A percentile compares a stretch with the other conserved stretches of the same genome.
These are phyloP conservation scores for Parnassius mnemosyne DNA, from an alignment of 2,888 invertebrate species.

Conservation along the genomic window DNA sequence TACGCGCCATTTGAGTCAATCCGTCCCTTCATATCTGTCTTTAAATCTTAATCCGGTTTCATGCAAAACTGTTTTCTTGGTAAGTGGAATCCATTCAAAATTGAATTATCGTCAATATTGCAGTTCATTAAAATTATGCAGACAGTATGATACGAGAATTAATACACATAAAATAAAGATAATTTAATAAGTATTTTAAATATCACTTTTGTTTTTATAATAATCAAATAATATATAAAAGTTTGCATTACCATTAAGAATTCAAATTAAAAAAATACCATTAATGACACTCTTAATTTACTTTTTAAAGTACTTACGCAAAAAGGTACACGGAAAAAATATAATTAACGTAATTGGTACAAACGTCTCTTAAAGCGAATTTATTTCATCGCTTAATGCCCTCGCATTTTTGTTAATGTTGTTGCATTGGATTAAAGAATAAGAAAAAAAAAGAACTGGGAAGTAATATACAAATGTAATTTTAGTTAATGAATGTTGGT, in stretches of 20 bases:
- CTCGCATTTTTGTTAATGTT: constrained; percentile 60
- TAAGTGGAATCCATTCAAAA: no score
- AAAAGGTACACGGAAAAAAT: constrained; percentile 43
- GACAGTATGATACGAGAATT: no score
- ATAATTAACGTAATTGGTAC: constrained; percentile 71
- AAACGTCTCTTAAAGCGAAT: constrained; percentile 42
- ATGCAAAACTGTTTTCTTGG: no score
- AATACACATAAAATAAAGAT: no score
- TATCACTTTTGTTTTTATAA: no score
- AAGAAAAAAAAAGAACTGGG: constrained; percentile 38
- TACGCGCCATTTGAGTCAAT: no score
- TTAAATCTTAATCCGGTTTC: no score
- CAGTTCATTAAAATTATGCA: no score
- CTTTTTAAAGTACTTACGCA: constrained; percentile 6
- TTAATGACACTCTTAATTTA: constrained; percentile 12
- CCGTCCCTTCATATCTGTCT: no score
- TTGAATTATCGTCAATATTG: no score
- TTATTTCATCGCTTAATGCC: constrained; percentile 66
- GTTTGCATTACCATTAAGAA: background rate
- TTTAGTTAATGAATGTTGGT: constrained; percentile 40
- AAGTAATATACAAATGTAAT: constrained; percentile 61
- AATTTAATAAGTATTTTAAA: no score
- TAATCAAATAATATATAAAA: no score
- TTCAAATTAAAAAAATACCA: constrained; percentile 4
- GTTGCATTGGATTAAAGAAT: constrained; percentile 38